Evolutionary conservation across 2,113 vertebrate species (phyloP), one percentile per base, ranked within the genome.

Genomic region (Pygoscelis adeliae): DNA sequence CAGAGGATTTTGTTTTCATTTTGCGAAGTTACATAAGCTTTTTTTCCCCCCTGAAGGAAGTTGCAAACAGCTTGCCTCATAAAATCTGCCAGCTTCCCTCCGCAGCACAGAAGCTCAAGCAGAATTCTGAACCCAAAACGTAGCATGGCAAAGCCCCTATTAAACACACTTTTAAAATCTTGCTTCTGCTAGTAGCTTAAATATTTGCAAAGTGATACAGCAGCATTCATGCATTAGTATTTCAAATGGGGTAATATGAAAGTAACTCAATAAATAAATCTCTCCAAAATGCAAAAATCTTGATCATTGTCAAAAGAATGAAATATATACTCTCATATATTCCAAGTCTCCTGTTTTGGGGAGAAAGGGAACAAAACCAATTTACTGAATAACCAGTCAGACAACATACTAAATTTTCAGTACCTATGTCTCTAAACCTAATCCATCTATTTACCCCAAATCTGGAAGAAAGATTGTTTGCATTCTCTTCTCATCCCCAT

Each of bases 11-110:
- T 0, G 6, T 95, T 96, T 95, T 93, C 86, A 53, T 92, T 92
- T 89, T 87, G 72, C 38, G 12, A 81, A 84, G 91, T 96, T 96
- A 96, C 77, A 74, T 94, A 94, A 94, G 78, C 40, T 29, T 52
- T 44, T 36, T 29, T 80, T 58, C 15, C 14, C 0, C 40, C 52
- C 74, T 5, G 40, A 73, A 93, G 70, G 80, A 83, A 93, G 72
- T 16, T 89, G 74, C 77, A 84, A 74, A 89, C 89, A 92, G 89
- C 76, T 95, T 93, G 89, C 69, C 34, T 89, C 49, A 70, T 22
- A 76, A 61, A 89, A 90, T 70, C 52, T 95, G 92, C 67, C 67
- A 71, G 63, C 69, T 90, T 92, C 63, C 32, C 52, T 89, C 44
- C 61, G n/a, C 59, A 89, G 55, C 5, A 10, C 83, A 92, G 84